These are phyloP conservation scores for Lysandra coridon DNA, from an alignment of 2,888 invertebrate genomes.

Conservation along the genomic window DNA sequence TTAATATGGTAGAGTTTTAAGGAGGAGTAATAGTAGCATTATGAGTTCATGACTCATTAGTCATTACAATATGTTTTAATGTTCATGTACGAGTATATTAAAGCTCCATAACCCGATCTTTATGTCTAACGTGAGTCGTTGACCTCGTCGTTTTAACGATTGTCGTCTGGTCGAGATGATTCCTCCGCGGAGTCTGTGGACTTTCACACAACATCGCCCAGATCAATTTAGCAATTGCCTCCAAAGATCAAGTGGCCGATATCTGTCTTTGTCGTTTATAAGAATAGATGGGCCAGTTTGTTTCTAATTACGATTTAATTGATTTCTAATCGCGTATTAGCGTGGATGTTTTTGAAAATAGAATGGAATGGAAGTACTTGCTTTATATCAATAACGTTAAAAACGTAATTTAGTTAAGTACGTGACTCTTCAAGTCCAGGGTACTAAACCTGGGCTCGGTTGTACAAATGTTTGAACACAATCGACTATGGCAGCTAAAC, in stretches of 20 bases:
- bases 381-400: not conserved
- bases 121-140: constrained; percentile 10
- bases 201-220: constrained; percentile 27
- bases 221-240: constrained; percentile 28
- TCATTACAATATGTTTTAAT: not conserved
- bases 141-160: constrained; percentile 27
- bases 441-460: constrained; percentile 30
- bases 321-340: not conserved
- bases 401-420: not conserved
- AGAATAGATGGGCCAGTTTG: not conserved
- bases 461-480: constrained; percentile 27
- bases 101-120: constrained; percentile 3
- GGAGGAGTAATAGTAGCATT: not conserved
- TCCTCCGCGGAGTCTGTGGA: constrained; percentile 13
- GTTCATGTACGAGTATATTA: not conserved
- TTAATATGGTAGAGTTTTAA: not conserved
- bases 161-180: constrained; percentile 23
- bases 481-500: constrained; percentile 1
- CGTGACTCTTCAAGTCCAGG: not conserved
- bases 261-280: constrained; percentile 9
- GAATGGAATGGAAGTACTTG: not conserved
- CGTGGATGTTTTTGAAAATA: not conserved
- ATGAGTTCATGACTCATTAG: not conserved
- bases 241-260: constrained; percentile 31
- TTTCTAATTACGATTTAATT: not conserved